Conservation (phyloP, 2,888 invertebrate genomes). For the Apotomis turbidana region DNA sequence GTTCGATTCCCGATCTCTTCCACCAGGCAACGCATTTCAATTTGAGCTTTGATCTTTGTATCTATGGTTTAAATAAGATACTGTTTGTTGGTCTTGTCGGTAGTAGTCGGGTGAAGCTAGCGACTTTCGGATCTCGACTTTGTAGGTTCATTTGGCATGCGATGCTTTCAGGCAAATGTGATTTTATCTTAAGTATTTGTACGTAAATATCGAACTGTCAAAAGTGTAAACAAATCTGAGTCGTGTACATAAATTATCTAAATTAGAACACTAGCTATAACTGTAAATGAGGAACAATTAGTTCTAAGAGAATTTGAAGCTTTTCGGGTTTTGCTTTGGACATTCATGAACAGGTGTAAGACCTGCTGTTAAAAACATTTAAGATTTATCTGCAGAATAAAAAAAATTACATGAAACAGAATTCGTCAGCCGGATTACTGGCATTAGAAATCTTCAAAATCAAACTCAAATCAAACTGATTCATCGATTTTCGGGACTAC, state of each 20-base stretch:
- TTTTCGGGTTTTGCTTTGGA: constrained; percentile 9
- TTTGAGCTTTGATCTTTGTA: no score
- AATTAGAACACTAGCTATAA: constrained; percentile 47
- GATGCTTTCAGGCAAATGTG: constrained; percentile 50
- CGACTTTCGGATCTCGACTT: background rate
- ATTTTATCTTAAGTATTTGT: constrained; percentile 49
- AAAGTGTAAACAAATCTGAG: constrained; percentile 31
- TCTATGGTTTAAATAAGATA: no score
- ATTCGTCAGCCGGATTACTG: no score
- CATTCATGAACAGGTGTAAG: background rate
- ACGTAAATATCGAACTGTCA: constrained; percentile 43
- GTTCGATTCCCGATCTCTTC: no score
- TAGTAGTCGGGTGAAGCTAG: no score
- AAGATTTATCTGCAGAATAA: background rate
- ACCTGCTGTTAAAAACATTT: background rate
- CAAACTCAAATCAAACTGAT: no score
- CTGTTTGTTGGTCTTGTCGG: no score
- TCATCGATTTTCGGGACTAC: no score
- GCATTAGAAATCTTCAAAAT: no score
- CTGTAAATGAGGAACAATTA: constrained; percentile 81
- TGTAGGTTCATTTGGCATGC: constrained; percentile 35
- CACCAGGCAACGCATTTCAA: no score
- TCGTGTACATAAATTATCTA: constrained; percentile 29
- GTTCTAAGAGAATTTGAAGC: constrained; percentile 51
- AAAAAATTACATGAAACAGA: no score